These are phyloP conservation scores for Agapetus fuscipes DNA, from an alignment of 2,888 invertebrate genomes.

Conservation along the genomic window DNA sequence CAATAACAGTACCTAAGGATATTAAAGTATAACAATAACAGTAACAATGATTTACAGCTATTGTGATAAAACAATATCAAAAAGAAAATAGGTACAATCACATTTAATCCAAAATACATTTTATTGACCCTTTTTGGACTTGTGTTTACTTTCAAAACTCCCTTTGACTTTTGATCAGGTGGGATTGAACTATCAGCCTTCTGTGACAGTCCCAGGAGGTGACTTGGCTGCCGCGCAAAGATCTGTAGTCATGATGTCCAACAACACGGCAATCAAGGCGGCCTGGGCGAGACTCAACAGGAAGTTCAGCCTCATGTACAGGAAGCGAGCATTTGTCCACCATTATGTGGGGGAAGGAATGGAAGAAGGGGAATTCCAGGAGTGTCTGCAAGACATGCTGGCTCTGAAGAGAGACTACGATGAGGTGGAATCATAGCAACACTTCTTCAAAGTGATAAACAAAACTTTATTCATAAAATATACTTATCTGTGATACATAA, in stretches of 20 bases:
- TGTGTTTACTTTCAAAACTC: too few relatives aligned
- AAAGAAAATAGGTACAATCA: too few relatives aligned
- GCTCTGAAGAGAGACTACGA: constrained; percentile 56
- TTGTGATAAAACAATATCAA: too few relatives aligned
- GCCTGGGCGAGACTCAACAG: constrained; percentile 71
- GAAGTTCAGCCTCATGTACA: constrained; percentile 75
- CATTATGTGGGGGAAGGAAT: constrained; percentile 72
- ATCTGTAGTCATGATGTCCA: constrained; percentile 78
- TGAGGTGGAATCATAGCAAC: constrained; percentile 46
- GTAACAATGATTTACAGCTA: too few relatives aligned
- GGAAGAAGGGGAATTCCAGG: constrained; percentile 56
- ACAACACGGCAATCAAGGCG: constrained; percentile 65
- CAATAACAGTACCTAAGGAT: too few relatives aligned
- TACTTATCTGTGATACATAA: constrained; percentile 4
- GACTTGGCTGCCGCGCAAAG: constrained; percentile 65
- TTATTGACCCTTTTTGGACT: too few relatives aligned
- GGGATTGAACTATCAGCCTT: constrained; percentile 66
- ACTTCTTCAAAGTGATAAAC: too few relatives aligned
- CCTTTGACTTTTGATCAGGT: too few relatives aligned
- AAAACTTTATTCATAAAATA: constrained; percentile 8
- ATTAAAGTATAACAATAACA: too few relatives aligned
- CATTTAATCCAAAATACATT: too few relatives aligned
- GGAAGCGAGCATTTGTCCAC: constrained; percentile 79
- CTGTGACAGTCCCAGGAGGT: constrained; percentile 64
- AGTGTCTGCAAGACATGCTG: constrained; percentile 52